Evolutionary conservation across 2,113 vertebrate genomes (phyloP).

Genomic region (Peromyscus maniculatus): DNA sequence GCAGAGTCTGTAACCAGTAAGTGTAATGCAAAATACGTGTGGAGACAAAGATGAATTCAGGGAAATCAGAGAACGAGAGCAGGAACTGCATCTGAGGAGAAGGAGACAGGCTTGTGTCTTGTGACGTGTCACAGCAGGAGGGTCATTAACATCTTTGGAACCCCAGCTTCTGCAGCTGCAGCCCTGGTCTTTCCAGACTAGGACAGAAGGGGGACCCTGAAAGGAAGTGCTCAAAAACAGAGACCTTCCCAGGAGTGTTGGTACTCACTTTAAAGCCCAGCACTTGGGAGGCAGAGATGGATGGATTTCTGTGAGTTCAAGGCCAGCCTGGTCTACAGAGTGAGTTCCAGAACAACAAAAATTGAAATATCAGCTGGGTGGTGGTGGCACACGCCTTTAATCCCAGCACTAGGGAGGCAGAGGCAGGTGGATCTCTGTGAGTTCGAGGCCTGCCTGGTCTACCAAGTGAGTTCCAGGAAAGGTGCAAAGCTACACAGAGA

Average conservation of each 20-base stretch:
- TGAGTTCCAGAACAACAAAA: too few species aligned
- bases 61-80: background rate
- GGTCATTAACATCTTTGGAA: background rate
- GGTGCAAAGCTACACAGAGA: background rate
- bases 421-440: too few species aligned
- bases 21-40: background rate
- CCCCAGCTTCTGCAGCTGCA: background rate
- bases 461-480: background rate
- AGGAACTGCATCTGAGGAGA: background rate
- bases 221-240: background rate
- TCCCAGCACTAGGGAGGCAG: background rate
- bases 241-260: background rate
- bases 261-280: background rate
- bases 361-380: too few species aligned
- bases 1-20: background rate
- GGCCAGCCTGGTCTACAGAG: background rate
- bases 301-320: background rate
- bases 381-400: too few species aligned
- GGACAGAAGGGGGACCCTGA: background rate
- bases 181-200: background rate
- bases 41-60: slow-evolving; percentile 8
- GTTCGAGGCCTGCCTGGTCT: background rate
- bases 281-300: background rate
- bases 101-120: background rate
- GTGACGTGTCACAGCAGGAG: background rate